Base-by-base conservation (phyloP, 2,113 vertebrate genomes). In the Siniperca chuatsi region DNA sequence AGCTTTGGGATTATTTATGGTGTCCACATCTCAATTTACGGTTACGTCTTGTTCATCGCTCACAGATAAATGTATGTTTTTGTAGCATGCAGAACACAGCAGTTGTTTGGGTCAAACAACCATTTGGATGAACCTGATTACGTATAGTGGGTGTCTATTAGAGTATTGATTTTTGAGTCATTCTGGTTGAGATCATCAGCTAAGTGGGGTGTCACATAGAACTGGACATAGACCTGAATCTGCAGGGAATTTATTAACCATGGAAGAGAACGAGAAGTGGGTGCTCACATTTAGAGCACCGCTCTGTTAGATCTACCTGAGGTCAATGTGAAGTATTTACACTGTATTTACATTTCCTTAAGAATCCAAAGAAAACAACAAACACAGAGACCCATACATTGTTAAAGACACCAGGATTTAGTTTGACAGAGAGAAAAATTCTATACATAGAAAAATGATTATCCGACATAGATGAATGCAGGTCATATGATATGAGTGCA, bases 161-260 rank as follows among this genome's bases (percentile, higher is more conserved):
- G 46, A 25, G 52, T 79, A 94, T 91, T 83, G 94, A 95, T 92
- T 88, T 84, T 81, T 73, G 61, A 79, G 75, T 84, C 84, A 75
- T 86, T 87, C 40, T 64, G 62, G 29, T 84, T 90, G 85, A 91
- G 88, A 86, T 88, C 87, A 88, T 91, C 87, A 78, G 75, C 85
- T 87, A 87, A 92, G 81, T 83, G 68, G 64, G 62, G 66, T 87
- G 81, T 86, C 83, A 88, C 74, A 78, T 65, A 72, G 48, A 78
- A 71, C 65, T 72, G 71, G 78, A 72, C 50, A 66, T 66, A 70
- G 88, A 76, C 42, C 71, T 72, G 55, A 82, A 80, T 80, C 78
- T 84, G 66, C 9, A 25, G 75, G 74, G 73, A 80, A 72, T 85
- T 85, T 78, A 90, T 54, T 80, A 83, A 81, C 52, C 40, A 71